Base-by-base conservation (phyloP, 1,140 invertebrate species). In the Cecropterus lyciades region DNA sequence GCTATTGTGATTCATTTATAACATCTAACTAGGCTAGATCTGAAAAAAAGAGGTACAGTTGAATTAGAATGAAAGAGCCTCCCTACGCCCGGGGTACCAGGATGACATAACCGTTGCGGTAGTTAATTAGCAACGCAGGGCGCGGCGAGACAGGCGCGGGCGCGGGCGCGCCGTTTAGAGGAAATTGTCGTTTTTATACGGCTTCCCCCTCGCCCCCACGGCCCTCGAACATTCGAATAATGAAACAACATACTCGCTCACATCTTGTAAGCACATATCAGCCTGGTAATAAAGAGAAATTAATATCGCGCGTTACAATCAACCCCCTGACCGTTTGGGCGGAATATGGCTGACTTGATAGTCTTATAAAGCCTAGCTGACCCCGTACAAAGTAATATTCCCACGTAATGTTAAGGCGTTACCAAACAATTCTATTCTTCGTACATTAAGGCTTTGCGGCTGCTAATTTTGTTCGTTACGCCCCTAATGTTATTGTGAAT, bases 131-230 rank as follows among this genome's bases (percentile, higher is more conserved):
- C 71, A 74, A 65, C 69, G 78, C 81, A 88, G 89, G 89, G 89
- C 82, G 87, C 86, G 89, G 69, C 86, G 83, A 72, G 73, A 84
- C 80, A 80, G 89, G 89, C 87, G 86, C 85, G 85, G 79, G 85
- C 84, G 86, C 85, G 85, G 86, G 86, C 74, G 85, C 86, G 87
- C 76, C 85, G 84, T 89, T 89, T 86, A 86, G 86, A 89, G 89
- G 89, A 89, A 91, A 90, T 90, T 89, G 89, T 90, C 85, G 87
- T 91, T 91, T 89, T 91, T 90, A 89, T 90, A 91, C 78, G 86
- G 84, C 82, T 86, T 88, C 86, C 82, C 80, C 80, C 78, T 66
- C 64, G 63, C 49, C 30, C 64, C 70, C 75, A 65, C 59, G 63
- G 49, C 68, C 67, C 75, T 77, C 75, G 68, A 78, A 82, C 82